phyloP scores from a whole-genome alignment of 1,140 invertebrate species.

The Drosophila kanapiae region DNA sequence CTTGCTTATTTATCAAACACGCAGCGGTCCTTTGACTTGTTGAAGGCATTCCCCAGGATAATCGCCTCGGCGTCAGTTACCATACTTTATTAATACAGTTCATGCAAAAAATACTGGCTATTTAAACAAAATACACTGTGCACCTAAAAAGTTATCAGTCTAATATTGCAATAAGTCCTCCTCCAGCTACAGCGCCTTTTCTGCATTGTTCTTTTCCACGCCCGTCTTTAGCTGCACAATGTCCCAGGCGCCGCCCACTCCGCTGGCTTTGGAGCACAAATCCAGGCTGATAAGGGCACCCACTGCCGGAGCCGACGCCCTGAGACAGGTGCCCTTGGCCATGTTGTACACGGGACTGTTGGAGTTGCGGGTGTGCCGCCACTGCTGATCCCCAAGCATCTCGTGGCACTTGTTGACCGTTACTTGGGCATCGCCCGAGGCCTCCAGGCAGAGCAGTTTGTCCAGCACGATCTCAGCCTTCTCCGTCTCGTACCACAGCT shows the following conservation, averaged over 20 bases:
- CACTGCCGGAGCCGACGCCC: conserved; percentile 86
- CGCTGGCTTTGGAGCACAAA: conserved; percentile 88
- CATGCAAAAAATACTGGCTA: conserved; percentile 70
- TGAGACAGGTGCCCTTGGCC: conserved; percentile 93
- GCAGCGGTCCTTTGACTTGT: no score
- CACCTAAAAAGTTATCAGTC: conserved; percentile 67
- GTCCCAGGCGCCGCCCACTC: conserved; percentile 89
- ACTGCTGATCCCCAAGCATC: conserved; percentile 95
- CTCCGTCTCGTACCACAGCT: conserved; percentile 91
- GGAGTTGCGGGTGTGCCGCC: conserved; percentile 90
- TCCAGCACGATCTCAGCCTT: conserved; percentile 94
- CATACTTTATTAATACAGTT: conserved; percentile 32
- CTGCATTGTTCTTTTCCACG: conserved; percentile 24
- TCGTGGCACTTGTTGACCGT: conserved; percentile 96
- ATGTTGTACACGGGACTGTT: conserved; percentile 93
- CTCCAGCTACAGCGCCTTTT: conserved; percentile 52
- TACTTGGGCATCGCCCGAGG: conserved; percentile 87
- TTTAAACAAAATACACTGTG: conserved; percentile 61
- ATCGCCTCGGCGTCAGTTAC: background rate
- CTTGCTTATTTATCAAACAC: no score
- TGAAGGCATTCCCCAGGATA: no score
- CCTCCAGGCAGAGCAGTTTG: conserved; percentile 94
- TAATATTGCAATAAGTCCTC: conserved; percentile 60
- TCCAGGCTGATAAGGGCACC: conserved; percentile 89
- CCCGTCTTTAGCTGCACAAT: conserved; percentile 85